phyloP scores from a whole-genome alignment of 2,888 invertebrate species.

The Volucella inanis region DNA sequence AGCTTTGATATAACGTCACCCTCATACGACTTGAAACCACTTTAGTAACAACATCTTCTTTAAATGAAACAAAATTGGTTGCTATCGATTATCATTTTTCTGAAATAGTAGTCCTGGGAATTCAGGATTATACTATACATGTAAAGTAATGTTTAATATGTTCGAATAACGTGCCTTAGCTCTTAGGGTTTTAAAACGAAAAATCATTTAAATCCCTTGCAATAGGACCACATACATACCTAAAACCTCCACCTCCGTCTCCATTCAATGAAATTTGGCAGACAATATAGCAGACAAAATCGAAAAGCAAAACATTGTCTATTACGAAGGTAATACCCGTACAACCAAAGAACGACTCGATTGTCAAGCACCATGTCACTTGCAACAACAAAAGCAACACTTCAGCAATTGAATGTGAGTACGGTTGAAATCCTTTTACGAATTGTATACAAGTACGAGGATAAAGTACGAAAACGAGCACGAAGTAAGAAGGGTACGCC shows the following conservation, averaged over 20 bases:
- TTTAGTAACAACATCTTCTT: background rate
- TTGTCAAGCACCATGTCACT: constrained; percentile 59
- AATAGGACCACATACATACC: constrained; percentile 14
- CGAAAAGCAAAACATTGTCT: constrained; percentile 73
- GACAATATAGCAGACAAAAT: constrained; percentile 47
- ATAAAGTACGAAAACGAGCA: background rate
- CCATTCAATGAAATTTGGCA: background rate
- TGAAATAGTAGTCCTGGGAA: constrained; percentile 20
- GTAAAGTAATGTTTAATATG: background rate
- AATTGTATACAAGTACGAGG: constrained; percentile 24
- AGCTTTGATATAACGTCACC: background rate
- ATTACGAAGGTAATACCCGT: constrained; percentile 44
- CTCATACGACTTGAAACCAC: background rate
- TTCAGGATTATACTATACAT: constrained; percentile 29
- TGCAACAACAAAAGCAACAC: constrained; percentile 68
- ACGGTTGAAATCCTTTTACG: constrained; percentile 67
- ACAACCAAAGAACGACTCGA: constrained; percentile 23
- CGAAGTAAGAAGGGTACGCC: constrained; percentile 18
- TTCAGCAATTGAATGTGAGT: constrained; percentile 65
- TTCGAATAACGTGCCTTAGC: constrained; percentile 19
- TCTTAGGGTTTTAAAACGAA: constrained; percentile 10
- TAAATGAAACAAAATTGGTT: constrained; percentile 35
- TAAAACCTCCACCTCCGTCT: background rate
- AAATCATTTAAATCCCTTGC: constrained; percentile 42
- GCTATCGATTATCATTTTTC: constrained; percentile 38